Evolutionary conservation across 2,888 invertebrate species (phyloP), one percentile per base, ranked within the genome.

Genomic region (Polia nebulosa): DNA sequence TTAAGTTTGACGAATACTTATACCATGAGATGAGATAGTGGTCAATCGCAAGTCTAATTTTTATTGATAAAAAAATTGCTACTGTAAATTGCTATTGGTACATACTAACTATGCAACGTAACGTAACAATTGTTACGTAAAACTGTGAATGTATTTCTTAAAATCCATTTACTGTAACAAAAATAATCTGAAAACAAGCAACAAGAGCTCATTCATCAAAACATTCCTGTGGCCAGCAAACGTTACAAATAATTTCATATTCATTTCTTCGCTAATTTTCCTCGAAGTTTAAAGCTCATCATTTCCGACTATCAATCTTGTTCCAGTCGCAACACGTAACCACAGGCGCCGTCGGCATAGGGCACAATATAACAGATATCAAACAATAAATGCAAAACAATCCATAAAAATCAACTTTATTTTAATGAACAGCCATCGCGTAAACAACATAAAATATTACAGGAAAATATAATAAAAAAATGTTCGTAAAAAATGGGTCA

Each of bases 401-500:
- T 66, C 67, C 70, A 75, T 79, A 79, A 82, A 79, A 75, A 49
- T 66, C 71, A 53, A 58, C 52, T 65, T 69, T 66, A 64, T 69
- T 84, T 58, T 76, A 82, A 80, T 82, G 60, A 80, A 77, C 73
- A 84, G 68, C 52, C 52, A 73, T 52, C 59, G 71, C 80, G 80
- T 77, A 80, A 84, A 83, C 80, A 83, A 78, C 68, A 49, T 82
- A 64, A 83, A 81, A 82, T 83, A 83, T 83, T 69, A 69, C 82
- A 67, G 71, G 74, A 75, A 83, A 82, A 69, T 76, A 77, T 64
- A 63, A 73, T 77, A 67, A 72, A 82, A 61, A 74, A 68, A 83
- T 80, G 78, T 72, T 82, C 71, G 7, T 53, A 51, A 81, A 72
- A 83, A 80, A 80, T 83, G 62, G 84, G 83, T 84, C 83, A 81